Evolutionary conservation across 2,113 vertebrate species (phyloP), one percentile per base, ranked within the genome.

Genomic region (Spheniscus mendiculus): DNA sequence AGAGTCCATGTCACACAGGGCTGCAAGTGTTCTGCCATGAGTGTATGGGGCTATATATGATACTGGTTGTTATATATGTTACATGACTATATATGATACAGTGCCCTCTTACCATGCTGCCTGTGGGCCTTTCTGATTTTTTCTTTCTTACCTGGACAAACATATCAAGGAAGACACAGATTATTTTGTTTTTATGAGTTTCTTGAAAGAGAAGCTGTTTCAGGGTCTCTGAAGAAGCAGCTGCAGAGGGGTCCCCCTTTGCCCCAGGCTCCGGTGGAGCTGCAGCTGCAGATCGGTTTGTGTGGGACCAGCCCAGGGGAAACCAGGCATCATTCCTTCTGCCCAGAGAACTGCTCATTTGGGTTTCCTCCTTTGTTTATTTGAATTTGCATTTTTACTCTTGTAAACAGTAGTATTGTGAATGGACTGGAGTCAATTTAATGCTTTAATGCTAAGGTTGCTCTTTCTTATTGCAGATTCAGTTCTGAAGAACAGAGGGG

Each of bases 121-220:
- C 19, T 5, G 4, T 4, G 58, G 44, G 32, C 10, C 36, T 44
- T 27, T 20, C 73, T 34, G 19, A 10, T 72, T 22, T 50, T 44
- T 15, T 19, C 42, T 56, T 56, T 38, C 45, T 56, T 63, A 25
- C 6, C 40, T 20, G 26, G 9, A 6, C 61, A 40, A 69, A 22
- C 0, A 1, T 7, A 15, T 11, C 30, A 7, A 12, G 9, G 42
- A 69, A 65, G 21, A 56, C 21, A 15, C 3, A 8, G 25, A 29
- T 29, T 38, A 11, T 29, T 34, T 50, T 18, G 15, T 1, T 59
- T 66, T 52, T 15, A 32, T 50, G 50, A 23, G 17, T 23, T 79
- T 38, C 32, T 27, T 27, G 22, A n/a, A 30, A 71, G 22, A 58
- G 27, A 69, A 63, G 32, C 14, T 55, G 21, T 21, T 25, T 21